These are phyloP conservation scores for Drosophila ironensis DNA, from an alignment of 1,140 invertebrate genomes.

Conservation along the genomic window DNA sequence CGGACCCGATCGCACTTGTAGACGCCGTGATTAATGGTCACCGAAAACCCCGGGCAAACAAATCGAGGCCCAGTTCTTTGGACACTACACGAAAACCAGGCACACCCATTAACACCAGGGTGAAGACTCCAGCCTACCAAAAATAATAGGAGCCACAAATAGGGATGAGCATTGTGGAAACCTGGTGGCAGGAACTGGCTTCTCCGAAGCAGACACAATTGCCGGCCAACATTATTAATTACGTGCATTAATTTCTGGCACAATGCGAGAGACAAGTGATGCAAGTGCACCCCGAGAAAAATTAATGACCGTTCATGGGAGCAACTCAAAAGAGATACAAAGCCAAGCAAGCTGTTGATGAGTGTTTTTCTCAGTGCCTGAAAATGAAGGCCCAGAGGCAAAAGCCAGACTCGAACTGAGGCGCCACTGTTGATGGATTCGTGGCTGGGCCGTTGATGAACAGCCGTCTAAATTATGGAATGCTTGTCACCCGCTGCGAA, in stretches of 20 bases:
- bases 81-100: slow-evolving; percentile 61
- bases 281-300: slow-evolving; percentile 37
- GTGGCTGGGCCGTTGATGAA: slow-evolving; percentile 65
- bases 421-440: slow-evolving; percentile 81
- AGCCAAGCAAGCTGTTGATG: not conserved
- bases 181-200: slow-evolving; percentile 39
- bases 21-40: slow-evolving; percentile 69
- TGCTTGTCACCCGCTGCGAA: slow-evolving; percentile 78
- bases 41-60: not conserved
- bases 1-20: slow-evolving; percentile 48
- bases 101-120: slow-evolving; percentile 73
- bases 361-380: not conserved
- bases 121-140: slow-evolving; percentile 47
- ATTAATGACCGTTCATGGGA: not conserved
- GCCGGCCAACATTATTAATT: slow-evolving; percentile 70
- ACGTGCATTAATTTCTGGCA: slow-evolving; percentile 75
- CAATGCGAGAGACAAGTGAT: slow-evolving; percentile 65
- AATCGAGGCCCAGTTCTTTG: slow-evolving; percentile 57
- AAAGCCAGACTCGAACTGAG: slow-evolving; percentile 43
- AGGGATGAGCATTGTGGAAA: slow-evolving; percentile 14
- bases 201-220: slow-evolving; percentile 61
- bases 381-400: slow-evolving; percentile 3
- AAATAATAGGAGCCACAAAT: slow-evolving; percentile 2
- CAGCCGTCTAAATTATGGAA: slow-evolving; percentile 78
- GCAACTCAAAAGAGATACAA: not conserved